A percentile compares a stretch with the other conserved stretches of the same genome.
phyloP scores from a whole-genome alignment of 2,797 vertebrate species.

The Emydoidea blandingii region DNA sequence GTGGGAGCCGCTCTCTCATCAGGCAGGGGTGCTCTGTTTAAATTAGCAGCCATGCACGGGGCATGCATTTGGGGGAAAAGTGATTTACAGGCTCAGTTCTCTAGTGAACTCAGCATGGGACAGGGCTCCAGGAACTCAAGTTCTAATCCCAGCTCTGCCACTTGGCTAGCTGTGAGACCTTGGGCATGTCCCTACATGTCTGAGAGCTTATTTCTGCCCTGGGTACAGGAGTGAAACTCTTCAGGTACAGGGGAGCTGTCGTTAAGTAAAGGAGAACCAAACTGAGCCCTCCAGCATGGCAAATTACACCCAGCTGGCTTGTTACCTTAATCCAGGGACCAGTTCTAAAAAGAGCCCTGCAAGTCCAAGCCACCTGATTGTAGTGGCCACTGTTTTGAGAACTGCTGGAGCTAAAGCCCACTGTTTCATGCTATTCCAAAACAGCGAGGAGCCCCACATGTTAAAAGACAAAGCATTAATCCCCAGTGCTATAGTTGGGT shows the following conservation, averaged over 20 bases:
- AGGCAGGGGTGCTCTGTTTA: background rate
- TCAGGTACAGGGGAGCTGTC: background rate
- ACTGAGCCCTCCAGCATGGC: background rate
- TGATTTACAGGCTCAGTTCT: background rate
- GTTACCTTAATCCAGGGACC: background rate
- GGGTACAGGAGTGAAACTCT: too few species aligned
- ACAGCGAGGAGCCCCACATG: background rate
- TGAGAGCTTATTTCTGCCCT: background rate
- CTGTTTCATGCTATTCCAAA: background rate
- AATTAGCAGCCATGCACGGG: background rate
- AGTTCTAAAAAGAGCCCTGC: background rate
- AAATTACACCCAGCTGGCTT: too few species aligned
- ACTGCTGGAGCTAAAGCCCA: background rate
- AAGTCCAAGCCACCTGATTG: background rate
- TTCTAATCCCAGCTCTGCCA: background rate
- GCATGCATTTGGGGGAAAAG: background rate
- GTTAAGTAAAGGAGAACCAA: background rate
- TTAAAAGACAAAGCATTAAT: background rate
- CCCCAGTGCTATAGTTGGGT: too few species aligned
- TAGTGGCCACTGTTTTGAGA: too few species aligned
- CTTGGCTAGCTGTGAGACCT: background rate
- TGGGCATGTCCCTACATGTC: background rate
- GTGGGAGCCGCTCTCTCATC: background rate
- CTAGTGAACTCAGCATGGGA: background rate
- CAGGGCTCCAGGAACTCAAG: background rate